Conservation (phyloP, 2,113 vertebrate genomes). For the Meriones unguiculatus region DNA sequence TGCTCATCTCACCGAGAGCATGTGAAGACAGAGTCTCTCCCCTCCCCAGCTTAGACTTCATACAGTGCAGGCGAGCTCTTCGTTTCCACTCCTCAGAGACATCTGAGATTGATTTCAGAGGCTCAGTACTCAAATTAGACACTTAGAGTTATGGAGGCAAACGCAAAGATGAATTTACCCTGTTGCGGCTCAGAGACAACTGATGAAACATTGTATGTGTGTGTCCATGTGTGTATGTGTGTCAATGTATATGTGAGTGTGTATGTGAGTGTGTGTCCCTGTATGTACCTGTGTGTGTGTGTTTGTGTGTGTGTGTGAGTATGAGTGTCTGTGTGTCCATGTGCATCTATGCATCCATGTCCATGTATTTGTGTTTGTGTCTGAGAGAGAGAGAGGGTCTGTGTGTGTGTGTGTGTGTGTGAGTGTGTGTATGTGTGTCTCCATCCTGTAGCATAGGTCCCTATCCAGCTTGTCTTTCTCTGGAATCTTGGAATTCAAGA, state of each 20-base stretch:
- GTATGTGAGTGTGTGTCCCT: background rate
- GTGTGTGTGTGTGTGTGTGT: background rate
- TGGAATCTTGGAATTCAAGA: background rate
- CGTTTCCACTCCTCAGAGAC: constrained; percentile 80
- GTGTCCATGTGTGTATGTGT: background rate
- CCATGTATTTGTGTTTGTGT: background rate
- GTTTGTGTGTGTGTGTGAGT: background rate
- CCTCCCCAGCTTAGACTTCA: constrained; percentile 78
- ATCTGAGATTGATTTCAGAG: constrained; percentile 85
- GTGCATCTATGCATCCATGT: background rate
- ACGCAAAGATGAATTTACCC: constrained; percentile 66
- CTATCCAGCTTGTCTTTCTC: background rate
- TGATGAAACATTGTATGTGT: background rate
- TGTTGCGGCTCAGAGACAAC: constrained; percentile 52
- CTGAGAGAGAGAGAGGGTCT: background rate
- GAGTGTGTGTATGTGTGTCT: background rate
- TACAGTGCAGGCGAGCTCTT: constrained; percentile 79
- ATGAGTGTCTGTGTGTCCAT: background rate
- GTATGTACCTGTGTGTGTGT: background rate
- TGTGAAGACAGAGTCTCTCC: constrained; percentile 42
- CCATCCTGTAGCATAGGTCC: background rate
- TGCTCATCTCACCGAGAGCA: constrained; percentile 68
- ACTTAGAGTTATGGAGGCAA: constrained; percentile 60
- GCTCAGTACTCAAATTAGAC: constrained; percentile 79
- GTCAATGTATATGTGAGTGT: background rate